Percentiles rank a stretch among this genome's conserved stretches.
Evolutionary conservation across 1,140 invertebrate genomes (phyloP).

Genomic region (Calosoma granatense): DNA sequence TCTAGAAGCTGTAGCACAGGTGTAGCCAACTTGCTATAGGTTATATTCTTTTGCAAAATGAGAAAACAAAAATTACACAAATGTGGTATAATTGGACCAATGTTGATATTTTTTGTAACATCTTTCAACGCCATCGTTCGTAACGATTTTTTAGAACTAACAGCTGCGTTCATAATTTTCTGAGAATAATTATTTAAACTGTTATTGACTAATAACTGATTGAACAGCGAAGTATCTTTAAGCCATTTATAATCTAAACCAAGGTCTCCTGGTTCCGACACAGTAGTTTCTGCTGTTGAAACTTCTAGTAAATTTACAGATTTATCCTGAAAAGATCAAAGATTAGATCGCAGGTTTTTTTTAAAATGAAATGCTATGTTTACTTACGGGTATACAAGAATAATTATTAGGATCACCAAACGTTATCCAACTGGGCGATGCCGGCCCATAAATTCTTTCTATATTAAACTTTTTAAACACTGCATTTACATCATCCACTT

Average conservation of each 20-base stretch:
- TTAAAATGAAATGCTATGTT: background rate
- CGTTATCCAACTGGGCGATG: background rate
- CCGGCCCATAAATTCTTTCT: background rate
- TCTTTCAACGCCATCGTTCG: background rate
- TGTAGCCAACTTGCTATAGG: background rate
- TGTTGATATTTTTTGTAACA: conserved; percentile 4
- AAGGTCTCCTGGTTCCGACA: background rate
- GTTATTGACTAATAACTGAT: conserved; percentile 2
- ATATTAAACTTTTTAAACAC: background rate
- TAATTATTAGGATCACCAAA: background rate
- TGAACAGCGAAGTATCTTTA: background rate
- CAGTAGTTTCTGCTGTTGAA: background rate
- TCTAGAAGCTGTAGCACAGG: background rate
- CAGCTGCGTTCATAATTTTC: background rate
- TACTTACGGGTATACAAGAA: background rate
- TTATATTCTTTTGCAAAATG: background rate
- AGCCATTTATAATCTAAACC: conserved; percentile 3
- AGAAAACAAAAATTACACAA: conserved; percentile 5
- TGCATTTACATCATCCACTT: background rate
- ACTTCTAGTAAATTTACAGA: background rate
- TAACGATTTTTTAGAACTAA: background rate
- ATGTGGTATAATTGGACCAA: conserved; percentile 1
- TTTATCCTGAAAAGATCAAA: background rate
- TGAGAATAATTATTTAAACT: conserved; percentile 6
- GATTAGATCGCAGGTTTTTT: too few relatives aligned